phyloP scores from a whole-genome alignment of 1,140 invertebrate genomes.

The Lordiphosa clarofinis region DNA sequence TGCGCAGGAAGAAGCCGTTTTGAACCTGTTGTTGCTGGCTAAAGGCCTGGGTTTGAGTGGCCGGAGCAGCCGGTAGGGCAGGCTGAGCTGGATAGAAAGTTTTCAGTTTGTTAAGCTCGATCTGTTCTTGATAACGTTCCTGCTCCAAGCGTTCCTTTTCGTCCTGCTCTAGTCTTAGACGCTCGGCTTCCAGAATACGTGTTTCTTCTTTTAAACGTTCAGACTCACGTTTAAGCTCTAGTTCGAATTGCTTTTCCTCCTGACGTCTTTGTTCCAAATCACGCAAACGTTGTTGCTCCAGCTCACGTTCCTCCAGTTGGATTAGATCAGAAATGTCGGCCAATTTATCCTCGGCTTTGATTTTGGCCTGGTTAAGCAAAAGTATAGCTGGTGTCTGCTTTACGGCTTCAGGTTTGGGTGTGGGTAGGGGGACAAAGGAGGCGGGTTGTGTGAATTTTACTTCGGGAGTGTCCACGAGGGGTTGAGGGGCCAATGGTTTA shows the following conservation, averaged over 20 bases:
- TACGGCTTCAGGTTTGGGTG: slow-evolving; percentile 23
- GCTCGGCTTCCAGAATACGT: slow-evolving; percentile 42
- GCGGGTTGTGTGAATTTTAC: slow-evolving; percentile 22
- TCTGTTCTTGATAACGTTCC: slow-evolving; percentile 37
- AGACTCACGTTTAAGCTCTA: slow-evolving; percentile 43
- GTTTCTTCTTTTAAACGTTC: slow-evolving; percentile 48
- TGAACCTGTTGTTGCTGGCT: slow-evolving; percentile 62
- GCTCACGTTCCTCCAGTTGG: slow-evolving; percentile 45
- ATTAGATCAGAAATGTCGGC: slow-evolving; percentile 49
- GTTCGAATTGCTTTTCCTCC: slow-evolving; percentile 40
- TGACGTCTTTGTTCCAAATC: slow-evolving; percentile 43
- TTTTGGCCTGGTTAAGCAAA: slow-evolving; percentile 41
- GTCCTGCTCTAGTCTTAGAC: slow-evolving; percentile 38
- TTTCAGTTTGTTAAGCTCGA: slow-evolving; percentile 11
- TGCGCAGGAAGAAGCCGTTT: slow-evolving; percentile 64
- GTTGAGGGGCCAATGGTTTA: too few relatives aligned
- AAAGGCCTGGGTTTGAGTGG: slow-evolving; percentile 18
- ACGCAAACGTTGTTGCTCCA: slow-evolving; percentile 31
- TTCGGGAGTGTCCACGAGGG: slow-evolving; percentile 50
- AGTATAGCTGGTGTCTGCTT: slow-evolving; percentile 50
- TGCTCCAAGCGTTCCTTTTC: slow-evolving; percentile 41
- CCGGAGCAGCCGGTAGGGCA: slow-evolving; percentile 7
- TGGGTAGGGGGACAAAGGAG: slow-evolving; percentile 21
- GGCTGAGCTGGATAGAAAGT: slow-evolving; percentile 11
- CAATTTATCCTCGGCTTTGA: slow-evolving; percentile 48